Conservation (phyloP, 2,888 invertebrate species). For the Chloromyia formosa region DNA sequence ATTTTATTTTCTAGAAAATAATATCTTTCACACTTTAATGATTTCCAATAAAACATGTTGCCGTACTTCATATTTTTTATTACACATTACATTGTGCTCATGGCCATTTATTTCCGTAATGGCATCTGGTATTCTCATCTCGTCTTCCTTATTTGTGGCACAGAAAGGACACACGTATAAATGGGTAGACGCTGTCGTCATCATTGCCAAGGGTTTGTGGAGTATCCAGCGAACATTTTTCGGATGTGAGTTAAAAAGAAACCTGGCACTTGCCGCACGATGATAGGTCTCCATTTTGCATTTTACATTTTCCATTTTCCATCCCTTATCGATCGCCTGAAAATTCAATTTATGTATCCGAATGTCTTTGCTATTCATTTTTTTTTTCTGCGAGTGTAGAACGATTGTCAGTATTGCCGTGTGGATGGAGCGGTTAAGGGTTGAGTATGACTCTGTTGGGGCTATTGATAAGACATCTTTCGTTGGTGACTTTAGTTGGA, state of each 20-base stretch:
- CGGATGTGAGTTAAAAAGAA: slow-evolving; percentile 8
- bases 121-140: slow-evolving; percentile 30
- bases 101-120: slow-evolving; percentile 21
- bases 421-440: too few relatives aligned
- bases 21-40: background rate
- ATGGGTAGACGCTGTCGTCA: background rate
- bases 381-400: background rate
- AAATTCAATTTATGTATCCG: slow-evolving; percentile 50
- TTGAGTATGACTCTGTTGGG: too few relatives aligned
- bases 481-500: too few relatives aligned
- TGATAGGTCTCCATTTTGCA: slow-evolving; percentile 39
- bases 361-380: slow-evolving; percentile 42
- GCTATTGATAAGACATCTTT: too few relatives aligned
- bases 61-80: slow-evolving; percentile 2
- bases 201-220: background rate
- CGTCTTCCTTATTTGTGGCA: background rate
- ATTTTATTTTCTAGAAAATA: too few relatives aligned
- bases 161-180: too few relatives aligned
- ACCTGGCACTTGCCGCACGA: background rate
- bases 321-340: slow-evolving; percentile 46
- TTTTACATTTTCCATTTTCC: slow-evolving; percentile 47
- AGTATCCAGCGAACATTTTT: background rate
- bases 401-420: too few relatives aligned
- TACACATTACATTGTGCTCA: background rate
- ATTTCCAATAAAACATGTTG: background rate